Base-by-base conservation (phyloP, 2,888 invertebrate genomes). In the Eristalinus aeneus region DNA sequence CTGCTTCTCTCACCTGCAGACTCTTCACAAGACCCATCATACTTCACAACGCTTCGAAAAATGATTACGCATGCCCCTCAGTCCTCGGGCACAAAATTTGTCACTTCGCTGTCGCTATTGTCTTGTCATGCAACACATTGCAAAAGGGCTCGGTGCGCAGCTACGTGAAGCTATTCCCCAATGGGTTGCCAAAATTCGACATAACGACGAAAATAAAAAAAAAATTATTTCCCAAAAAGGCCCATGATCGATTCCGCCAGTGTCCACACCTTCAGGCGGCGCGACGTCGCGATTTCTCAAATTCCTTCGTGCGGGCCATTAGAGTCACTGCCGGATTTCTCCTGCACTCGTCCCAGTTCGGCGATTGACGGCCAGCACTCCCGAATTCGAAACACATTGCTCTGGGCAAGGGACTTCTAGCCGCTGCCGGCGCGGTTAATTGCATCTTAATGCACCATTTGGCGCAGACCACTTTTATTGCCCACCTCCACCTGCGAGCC, bases 41-140 rank as follows among this genome's bases (percentile, higher is more conserved):
- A n/a, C n/a, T n/a, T n/a, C n/a, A n/a, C n/a, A n/a, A n/a, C n/a
- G n/a, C n/a, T 4, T 39, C 39, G 63, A 22, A 9, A 23, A 22
- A 23, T 22, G 67, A 77, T 77, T 77, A 77, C 6, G 77, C 64
- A 77, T 77, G 63, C 71, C 56, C 20, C 69, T 63, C 77, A 64
- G 69, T 58, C 56, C 8, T 16, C 27, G 5, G 27, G 12, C 27
- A 12, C n/a, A 16, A 58, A 64, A 68, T 76, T 53, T 16, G 69
- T 63, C 58, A 56, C 63, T 46, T 46, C 46, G 34, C 23, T 56
- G 68, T 6, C 69, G 58, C 23, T 34, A 27, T 16, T 46, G 68
- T 11, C 68, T 64, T 54, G 46, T 78, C 72, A 78, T 65, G 58
- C 71, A 60, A 72, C 65, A 58, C 16, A 78, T 78, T 78, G 78